Conservation (phyloP, 2,113 vertebrate species). For the Trichomycterus rosablanca region DNA sequence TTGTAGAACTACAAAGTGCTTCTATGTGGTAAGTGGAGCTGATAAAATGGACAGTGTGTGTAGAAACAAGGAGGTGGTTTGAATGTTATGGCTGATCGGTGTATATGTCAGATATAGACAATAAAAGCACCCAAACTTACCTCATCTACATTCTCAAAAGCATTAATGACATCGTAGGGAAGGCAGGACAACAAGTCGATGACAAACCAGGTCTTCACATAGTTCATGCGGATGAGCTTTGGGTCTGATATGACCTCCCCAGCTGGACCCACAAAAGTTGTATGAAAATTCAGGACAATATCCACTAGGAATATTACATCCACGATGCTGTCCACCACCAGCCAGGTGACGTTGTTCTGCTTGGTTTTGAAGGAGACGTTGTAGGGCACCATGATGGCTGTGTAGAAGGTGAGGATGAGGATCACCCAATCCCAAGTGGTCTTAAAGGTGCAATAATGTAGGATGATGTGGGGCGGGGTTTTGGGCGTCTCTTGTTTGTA, state of each 20-base stretch:
- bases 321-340: conserved; percentile 95
- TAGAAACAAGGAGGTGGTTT: no score
- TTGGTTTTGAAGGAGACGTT: conserved; percentile 98
- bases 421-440: conserved; percentile 99
- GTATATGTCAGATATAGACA: no score
- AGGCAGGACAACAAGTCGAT: conserved; percentile 94
- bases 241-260: conserved; percentile 96
- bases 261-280: conserved; percentile 92
- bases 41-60: no score
- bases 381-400: conserved; percentile 95
- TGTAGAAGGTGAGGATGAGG: conserved; percentile 96
- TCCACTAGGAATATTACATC: conserved; percentile 96
- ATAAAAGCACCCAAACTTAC: no score
- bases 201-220: conserved; percentile 96
- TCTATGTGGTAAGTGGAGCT: no score
- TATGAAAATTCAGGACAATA: conserved; percentile 97
- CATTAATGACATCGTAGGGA: conserved; percentile 96
- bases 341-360: conserved; percentile 96
- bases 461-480: conserved; percentile 94
- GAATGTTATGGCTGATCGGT: no score
- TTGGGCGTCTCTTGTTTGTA: conserved; percentile 97
- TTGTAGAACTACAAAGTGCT: no score
- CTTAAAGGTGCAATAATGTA: conserved; percentile 97
- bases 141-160: conserved; percentile 97
- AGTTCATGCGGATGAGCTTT: conserved; percentile 96